Conservation (phyloP, 2,113 vertebrate species). For the Hippotragus niger region DNA sequence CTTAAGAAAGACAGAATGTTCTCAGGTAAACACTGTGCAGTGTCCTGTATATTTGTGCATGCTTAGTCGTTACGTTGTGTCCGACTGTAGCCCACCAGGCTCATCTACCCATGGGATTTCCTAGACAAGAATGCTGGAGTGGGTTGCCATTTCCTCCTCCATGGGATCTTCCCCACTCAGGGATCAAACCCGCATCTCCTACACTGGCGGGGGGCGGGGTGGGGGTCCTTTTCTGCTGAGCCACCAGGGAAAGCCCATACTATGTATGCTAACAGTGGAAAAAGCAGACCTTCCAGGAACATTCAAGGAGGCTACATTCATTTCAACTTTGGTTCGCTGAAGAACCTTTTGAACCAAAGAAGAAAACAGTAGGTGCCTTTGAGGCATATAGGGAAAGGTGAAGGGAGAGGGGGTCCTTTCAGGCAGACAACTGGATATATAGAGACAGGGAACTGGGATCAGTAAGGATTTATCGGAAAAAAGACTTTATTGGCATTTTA, state of each 20-base stretch:
- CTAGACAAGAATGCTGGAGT: not conserved
- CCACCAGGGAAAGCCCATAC: not conserved
- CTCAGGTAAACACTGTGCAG: not conserved
- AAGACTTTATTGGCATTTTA: not conserved
- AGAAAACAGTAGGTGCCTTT: not conserved
- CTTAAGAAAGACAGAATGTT: not conserved
- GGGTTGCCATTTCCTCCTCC: not conserved
- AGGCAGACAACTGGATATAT: not conserved
- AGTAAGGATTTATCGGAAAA: not conserved
- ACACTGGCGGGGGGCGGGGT: not conserved
- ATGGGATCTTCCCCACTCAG: not conserved
- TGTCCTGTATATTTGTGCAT: fast-evolving
- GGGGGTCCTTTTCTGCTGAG: not conserved
- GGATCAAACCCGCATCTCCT: not conserved
- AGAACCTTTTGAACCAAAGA: not conserved
- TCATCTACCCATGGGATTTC: not conserved
- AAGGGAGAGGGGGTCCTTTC: not conserved
- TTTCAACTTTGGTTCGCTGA: not conserved
- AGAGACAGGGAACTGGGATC: not conserved
- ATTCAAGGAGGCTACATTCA: not conserved
- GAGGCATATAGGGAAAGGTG: not conserved
- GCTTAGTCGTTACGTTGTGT: not conserved
- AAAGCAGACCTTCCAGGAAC: fast-evolving
- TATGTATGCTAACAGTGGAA: fast-evolving
- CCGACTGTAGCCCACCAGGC: not conserved